phyloP scores from a whole-genome alignment of 2,888 invertebrate genomes.

The Zonitis immaculata region DNA sequence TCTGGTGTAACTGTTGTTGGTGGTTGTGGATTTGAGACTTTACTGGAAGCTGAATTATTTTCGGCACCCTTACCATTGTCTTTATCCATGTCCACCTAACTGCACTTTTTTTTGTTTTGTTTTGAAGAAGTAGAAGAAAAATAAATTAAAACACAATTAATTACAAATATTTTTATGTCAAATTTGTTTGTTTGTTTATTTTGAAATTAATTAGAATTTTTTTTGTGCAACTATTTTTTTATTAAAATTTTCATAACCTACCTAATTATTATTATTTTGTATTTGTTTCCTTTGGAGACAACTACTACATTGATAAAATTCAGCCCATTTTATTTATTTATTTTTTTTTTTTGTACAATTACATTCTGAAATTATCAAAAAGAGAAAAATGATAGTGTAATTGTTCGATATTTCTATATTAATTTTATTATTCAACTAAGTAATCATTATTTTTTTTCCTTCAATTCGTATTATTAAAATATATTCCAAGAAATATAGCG shows the following conservation, averaged over 20 bases:
- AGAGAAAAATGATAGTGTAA: no score
- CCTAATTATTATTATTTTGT: neutral
- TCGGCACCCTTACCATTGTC: conserved; percentile 67
- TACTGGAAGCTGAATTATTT: conserved; percentile 55
- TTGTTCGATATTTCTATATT: no score
- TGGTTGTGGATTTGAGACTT: conserved; percentile 39
- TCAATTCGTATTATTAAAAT: neutral
- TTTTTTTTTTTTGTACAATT: conserved; percentile 36
- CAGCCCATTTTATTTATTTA: no score
- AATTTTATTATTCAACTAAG: neutral
- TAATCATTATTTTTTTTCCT: neutral
- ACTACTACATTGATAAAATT: conserved; percentile 27
- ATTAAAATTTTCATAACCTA: conserved; percentile 3
- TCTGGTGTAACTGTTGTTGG: conserved; percentile 40
- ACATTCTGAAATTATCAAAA: conserved; percentile 41
- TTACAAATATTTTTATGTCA: neutral
- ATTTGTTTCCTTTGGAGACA: conserved; percentile 27
- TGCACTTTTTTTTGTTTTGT: conserved; percentile 20
- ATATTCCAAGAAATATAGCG: neutral
- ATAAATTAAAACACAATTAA: neutral
- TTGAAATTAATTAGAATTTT: neutral
- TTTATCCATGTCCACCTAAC: conserved; percentile 66
- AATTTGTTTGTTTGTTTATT: conserved; percentile 1
- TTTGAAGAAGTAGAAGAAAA: neutral
- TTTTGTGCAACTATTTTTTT: neutral